Percentiles rank a stretch among this genome's conserved stretches.
Evolutionary conservation across 2,797 vertebrate species (phyloP).

Genomic region (Staurois parvus): DNA sequence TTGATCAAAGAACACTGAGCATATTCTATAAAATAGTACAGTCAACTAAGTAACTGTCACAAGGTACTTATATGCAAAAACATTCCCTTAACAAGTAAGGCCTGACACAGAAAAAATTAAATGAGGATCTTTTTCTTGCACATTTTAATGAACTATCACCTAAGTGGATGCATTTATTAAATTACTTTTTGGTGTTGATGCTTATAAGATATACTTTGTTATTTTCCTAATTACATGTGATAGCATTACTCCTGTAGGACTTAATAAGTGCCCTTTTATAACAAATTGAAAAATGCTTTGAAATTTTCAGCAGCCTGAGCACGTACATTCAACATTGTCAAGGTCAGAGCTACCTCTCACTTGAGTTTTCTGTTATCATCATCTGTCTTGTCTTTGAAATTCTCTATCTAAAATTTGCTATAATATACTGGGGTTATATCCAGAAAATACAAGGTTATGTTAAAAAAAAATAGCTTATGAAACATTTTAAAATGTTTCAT

Average conservation of each 20-base stretch:
- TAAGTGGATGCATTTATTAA: background rate
- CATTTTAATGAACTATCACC: background rate
- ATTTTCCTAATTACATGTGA: constrained; percentile 16
- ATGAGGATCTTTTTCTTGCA: too few species aligned
- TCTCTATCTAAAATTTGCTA: background rate
- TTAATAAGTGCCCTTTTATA: constrained; percentile 11
- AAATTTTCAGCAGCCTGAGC: constrained; percentile 8
- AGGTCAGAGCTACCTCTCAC: background rate
- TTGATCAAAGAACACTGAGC: too few species aligned
- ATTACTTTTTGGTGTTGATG: constrained; percentile 18
- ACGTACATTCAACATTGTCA: background rate
- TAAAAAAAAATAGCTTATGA: too few species aligned
- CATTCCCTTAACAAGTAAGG: too few species aligned
- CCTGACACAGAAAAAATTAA: too few species aligned
- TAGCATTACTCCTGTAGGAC: constrained; percentile 6
- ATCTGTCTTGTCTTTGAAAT: background rate
- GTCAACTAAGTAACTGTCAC: too few species aligned
- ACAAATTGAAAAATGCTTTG: constrained; percentile 9
- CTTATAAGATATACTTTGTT: background rate
- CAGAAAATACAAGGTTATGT: too few species aligned
- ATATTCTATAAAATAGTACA: too few species aligned
- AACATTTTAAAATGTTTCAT: too few species aligned
- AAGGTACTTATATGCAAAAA: too few species aligned
- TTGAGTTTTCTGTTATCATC: background rate
- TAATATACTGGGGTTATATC: background rate